Evolutionary conservation across 2,888 invertebrate species (phyloP).

Genomic region (Volucella inflata): DNA sequence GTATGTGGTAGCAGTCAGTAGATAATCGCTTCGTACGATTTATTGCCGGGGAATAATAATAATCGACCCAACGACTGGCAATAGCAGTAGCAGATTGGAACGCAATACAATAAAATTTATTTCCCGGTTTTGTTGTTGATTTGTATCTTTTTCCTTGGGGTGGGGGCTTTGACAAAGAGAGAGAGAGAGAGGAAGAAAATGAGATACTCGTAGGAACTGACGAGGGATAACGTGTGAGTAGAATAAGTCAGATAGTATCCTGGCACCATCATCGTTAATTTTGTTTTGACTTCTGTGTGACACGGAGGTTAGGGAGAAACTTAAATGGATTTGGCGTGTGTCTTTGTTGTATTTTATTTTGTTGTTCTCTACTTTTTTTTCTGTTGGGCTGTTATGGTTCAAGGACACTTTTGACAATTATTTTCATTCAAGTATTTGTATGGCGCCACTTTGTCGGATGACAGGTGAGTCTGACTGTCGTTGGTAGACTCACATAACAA

Average conservation of each 20-base stretch:
- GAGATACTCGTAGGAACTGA: constrained; percentile 8
- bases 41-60: constrained; percentile 39
- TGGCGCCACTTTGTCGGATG: constrained; percentile 28
- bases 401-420: constrained; percentile 55
- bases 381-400: not conserved
- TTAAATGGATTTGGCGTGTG: constrained; percentile 37
- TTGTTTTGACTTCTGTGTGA: not conserved
- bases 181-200: not conserved
- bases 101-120: constrained; percentile 25
- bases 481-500: not conserved
- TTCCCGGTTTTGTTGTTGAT: not conserved
- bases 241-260: constrained; percentile 27
- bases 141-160: too few relatives aligned
- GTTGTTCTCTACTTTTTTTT: not conserved
- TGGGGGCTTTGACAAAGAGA: too few relatives aligned
- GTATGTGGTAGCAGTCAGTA: constrained; percentile 9
- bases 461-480: not conserved
- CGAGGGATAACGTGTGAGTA: constrained; percentile 24
- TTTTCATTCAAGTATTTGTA: constrained; percentile 9
- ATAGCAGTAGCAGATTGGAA: constrained; percentile 32
- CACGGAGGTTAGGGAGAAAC: constrained; percentile 5
- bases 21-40: constrained; percentile 56
- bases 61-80: constrained; percentile 5
- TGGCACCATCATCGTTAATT: constrained; percentile 34
- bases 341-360: not conserved